Conservation (phyloP, 2,888 invertebrate species). For the Danaus chrysippus region DNA sequence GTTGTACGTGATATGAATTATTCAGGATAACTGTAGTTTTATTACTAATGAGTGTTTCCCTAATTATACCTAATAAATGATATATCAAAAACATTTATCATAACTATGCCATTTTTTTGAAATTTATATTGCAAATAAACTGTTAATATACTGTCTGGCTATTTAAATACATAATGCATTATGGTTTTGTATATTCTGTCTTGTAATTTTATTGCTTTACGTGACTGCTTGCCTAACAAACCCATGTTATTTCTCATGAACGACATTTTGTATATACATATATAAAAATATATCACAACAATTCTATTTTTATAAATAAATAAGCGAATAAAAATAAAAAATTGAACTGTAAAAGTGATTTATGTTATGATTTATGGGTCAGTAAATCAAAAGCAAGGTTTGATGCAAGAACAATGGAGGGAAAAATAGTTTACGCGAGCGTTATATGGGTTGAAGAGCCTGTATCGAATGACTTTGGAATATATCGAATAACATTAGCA, state of each 20-base stretch:
- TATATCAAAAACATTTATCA: neutral
- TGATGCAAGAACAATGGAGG: slow-evolving; percentile 27
- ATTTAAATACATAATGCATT: too few relatives aligned
- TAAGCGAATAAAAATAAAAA: neutral
- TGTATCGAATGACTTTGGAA: slow-evolving; percentile 27
- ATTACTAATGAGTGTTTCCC: neutral
- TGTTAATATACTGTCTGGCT: too few relatives aligned
- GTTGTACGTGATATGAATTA: slow-evolving; percentile 4
- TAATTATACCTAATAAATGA: neutral
- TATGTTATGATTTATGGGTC: slow-evolving; percentile 30
- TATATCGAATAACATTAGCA: slow-evolving; percentile 21
- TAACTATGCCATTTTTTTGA: too few relatives aligned
- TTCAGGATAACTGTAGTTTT: slow-evolving; percentile 5
- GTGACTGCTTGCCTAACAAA: too few relatives aligned
- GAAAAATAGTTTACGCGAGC: slow-evolving; percentile 18
- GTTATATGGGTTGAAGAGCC: slow-evolving; percentile 14
- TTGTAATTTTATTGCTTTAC: too few relatives aligned
- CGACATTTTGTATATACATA: too few relatives aligned
- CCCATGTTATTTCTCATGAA: too few relatives aligned
- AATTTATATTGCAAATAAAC: too few relatives aligned
- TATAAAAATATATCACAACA: too few relatives aligned
- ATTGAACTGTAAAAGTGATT: slow-evolving; percentile 19
- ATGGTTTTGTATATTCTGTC: too few relatives aligned
- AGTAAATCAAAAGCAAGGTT: slow-evolving; percentile 28
- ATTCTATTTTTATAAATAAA: neutral